Percentiles rank a stretch among this genome's conserved stretches.
Evolutionary conservation across 2,888 invertebrate genomes (phyloP).

Genomic region (Hirtodrosophila cameraria): DNA sequence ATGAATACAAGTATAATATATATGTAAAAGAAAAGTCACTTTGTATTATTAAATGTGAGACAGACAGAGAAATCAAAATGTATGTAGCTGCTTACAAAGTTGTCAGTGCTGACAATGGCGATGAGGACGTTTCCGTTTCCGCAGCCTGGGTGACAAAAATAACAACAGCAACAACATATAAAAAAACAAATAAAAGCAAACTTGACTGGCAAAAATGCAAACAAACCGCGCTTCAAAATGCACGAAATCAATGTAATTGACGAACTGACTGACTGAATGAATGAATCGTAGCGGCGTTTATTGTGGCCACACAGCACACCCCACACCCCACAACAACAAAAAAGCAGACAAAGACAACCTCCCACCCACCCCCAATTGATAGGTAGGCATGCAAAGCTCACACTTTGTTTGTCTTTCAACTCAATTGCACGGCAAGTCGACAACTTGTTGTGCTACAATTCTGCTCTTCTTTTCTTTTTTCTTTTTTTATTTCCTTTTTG

Average conservation of each 20-base stretch:
- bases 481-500: too few species aligned
- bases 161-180: conserved; percentile 16
- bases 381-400: conserved; percentile 57
- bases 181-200: conserved; percentile 21
- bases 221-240: conserved; percentile 55
- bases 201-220: conserved; percentile 63
- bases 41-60: conserved; percentile 72
- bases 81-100: conserved; percentile 35
- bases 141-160: conserved; percentile 39
- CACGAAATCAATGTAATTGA: conserved; percentile 76
- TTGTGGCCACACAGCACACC: conserved; percentile 53
- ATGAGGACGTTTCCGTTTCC: conserved; percentile 60
- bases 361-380: conserved; percentile 1
- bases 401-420: conserved; percentile 76
- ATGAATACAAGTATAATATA: conserved; percentile 4
- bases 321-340: background rate
- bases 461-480: background rate
- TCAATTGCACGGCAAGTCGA: conserved; percentile 72
- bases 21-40: conserved; percentile 51
- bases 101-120: conserved; percentile 58
- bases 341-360: conserved; percentile 35
- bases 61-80: conserved; percentile 55
- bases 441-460: conserved; percentile 41
- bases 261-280: conserved; percentile 66
- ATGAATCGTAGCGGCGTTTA: conserved; percentile 52